Evolutionary conservation across 2,113 vertebrate species (phyloP).

Genomic region (Copsychus sechellarum): DNA sequence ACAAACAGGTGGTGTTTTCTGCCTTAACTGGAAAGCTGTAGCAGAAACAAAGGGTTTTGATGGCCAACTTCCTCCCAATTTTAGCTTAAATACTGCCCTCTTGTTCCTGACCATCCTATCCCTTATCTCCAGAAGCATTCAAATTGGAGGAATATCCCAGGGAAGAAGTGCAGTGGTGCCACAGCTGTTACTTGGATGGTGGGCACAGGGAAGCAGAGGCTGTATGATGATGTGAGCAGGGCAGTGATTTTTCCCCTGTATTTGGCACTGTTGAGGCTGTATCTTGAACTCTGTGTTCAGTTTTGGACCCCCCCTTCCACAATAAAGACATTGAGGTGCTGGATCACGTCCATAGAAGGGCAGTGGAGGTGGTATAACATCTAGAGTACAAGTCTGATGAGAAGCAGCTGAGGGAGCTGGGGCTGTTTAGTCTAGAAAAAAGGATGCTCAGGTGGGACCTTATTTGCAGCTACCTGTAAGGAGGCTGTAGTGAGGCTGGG

Average conservation of each 20-base stretch:
- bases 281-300: background rate
- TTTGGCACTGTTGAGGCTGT: background rate
- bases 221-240: background rate
- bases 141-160: background rate
- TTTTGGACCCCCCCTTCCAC: background rate
- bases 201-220: background rate
- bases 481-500: background rate
- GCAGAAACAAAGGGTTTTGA: background rate
- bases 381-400: background rate
- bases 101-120: background rate
- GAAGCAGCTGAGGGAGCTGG: background rate
- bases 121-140: background rate
- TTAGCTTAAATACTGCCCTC: background rate
- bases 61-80: background rate
- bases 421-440: background rate
- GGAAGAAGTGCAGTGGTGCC: background rate
- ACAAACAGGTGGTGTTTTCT: background rate
- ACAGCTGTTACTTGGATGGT: background rate
- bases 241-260: background rate
- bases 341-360: background rate
- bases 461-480: background rate
- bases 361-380: background rate
- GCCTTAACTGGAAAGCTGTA: background rate
- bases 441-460: background rate
- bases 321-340: background rate